Conservation (phyloP, 23 tunicate genomes). For the Ciona savignyi region DNA sequence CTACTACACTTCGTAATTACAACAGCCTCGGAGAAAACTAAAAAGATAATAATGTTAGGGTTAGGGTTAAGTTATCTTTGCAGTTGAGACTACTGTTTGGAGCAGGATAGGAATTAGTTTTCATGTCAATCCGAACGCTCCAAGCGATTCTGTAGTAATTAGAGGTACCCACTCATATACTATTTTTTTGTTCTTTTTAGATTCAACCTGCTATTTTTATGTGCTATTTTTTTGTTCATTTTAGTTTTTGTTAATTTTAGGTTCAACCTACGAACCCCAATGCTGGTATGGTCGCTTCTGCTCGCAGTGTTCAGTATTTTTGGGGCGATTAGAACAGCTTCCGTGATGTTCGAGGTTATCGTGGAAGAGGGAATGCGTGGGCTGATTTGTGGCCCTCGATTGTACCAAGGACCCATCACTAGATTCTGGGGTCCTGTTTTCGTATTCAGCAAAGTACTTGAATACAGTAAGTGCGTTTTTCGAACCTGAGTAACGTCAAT, state of each 20-base stretch:
- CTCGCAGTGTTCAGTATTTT: slow-evolving; percentile 82
- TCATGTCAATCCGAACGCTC: too few relatives aligned
- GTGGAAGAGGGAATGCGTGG: slow-evolving; percentile 48
- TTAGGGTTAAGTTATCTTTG: too few relatives aligned
- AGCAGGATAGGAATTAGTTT: too few relatives aligned
- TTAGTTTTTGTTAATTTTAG: slow-evolving; percentile 10
- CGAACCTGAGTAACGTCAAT: not conserved
- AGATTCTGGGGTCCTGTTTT: slow-evolving; percentile 82
- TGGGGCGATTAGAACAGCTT: slow-evolving; percentile 41
- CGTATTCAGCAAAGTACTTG: slow-evolving; percentile 60
- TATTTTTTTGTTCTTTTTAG: not conserved
- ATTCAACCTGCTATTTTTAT: not conserved
- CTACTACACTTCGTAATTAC: too few relatives aligned
- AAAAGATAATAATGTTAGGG: too few relatives aligned
- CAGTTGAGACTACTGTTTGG: too few relatives aligned
- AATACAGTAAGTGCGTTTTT: slow-evolving; percentile 54
- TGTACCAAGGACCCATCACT: slow-evolving; percentile 45
- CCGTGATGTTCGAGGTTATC: slow-evolving; percentile 14
- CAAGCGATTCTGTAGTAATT: too few relatives aligned
- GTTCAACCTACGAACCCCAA: slow-evolving; percentile 67
- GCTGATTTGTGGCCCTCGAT: slow-evolving; percentile 34
- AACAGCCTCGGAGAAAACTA: too few relatives aligned
- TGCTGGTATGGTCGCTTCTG: slow-evolving; percentile 63
- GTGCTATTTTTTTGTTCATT: not conserved
- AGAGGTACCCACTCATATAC: too few relatives aligned